Evolutionary conservation across 2,797 vertebrate species (phyloP), one percentile per base, ranked within the genome.

Genomic region (Acrossocheilus fasciatus): DNA sequence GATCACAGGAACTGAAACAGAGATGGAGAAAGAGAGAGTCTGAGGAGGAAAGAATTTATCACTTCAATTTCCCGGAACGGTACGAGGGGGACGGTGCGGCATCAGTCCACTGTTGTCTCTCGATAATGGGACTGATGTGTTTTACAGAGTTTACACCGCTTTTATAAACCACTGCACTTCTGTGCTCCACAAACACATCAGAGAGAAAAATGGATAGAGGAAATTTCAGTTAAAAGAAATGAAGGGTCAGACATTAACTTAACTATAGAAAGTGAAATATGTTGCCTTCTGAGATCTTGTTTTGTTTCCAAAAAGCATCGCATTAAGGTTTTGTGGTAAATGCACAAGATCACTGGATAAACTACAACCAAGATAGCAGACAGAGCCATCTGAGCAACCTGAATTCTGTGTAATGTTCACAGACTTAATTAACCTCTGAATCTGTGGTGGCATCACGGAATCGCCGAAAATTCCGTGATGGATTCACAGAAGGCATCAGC

Each of bases 61-160:
- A 92, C 93, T 95, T 95, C 93, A 95, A 95, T 95, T 95, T 96
- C 93, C 93, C 89, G 78, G 86, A 91, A 90, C 90, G 90, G 93
- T 92, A 91, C 90, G 90, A 91, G 91, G 91, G 57, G 87, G 91
- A 89, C 88, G 91, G 87, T 43, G 82, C 89, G 86, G 92, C 92
- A 94, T 94, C 93, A 93, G 92, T 90, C 88, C 88, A 89, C 84
- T 82, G 92, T 93, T 92, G 90, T 94, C 91, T 91, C 91, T 92
- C 88, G 92, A 92, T 94, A 94, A 94, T 92, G 89, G 92, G 92
- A 95, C 94, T 93, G 94, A 93, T 94, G 93, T 93, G 94, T 91
- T 91, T 90, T 91, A 89, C 92, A 89, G 91, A 89, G 74, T 94
- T 95, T 94, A 93, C 91, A 90, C n/a, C 9, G 15, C 41, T 43